Evolutionary conservation across 2,113 vertebrate species (phyloP).

Genomic region (Xiphorhynchus elegans): DNA sequence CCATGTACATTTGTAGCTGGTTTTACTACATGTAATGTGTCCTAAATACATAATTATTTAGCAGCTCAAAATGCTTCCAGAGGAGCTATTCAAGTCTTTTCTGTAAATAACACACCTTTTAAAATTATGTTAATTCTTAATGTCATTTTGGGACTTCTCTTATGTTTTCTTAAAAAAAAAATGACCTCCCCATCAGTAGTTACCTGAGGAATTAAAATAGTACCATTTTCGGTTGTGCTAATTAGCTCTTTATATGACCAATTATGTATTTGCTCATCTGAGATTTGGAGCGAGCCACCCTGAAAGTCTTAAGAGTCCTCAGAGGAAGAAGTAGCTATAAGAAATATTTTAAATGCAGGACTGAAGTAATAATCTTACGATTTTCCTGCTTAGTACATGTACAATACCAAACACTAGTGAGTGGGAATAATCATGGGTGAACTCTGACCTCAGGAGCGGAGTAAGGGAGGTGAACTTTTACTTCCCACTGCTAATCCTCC

Average conservation of each 20-base stretch:
- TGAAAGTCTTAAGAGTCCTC: background rate
- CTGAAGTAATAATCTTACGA: background rate
- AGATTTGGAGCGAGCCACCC: background rate
- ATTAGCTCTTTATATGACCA: background rate
- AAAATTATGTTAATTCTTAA: background rate
- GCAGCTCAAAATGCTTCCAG: slow-evolving; percentile 13
- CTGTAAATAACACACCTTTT: background rate
- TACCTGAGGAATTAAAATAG: background rate
- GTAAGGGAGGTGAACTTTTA: background rate
- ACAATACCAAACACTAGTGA: background rate
- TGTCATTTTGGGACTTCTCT: background rate
- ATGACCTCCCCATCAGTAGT: background rate
- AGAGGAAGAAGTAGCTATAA: background rate
- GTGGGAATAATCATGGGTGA: background rate
- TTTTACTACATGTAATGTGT: background rate
- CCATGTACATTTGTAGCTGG: background rate
- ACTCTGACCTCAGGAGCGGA: background rate
- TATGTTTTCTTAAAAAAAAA: background rate
- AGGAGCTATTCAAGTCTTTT: background rate
- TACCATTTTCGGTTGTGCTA: background rate
- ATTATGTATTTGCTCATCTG: background rate
- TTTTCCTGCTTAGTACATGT: background rate
- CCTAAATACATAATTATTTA: slow-evolving; percentile 43
- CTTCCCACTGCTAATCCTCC: background rate
- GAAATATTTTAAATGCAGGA: background rate